A percentile compares a stretch with the other conserved stretches of the same genome.
These are phyloP conservation scores for Esox lucius DNA, from an alignment of 2,797 vertebrate species.

Conservation along the genomic window DNA sequence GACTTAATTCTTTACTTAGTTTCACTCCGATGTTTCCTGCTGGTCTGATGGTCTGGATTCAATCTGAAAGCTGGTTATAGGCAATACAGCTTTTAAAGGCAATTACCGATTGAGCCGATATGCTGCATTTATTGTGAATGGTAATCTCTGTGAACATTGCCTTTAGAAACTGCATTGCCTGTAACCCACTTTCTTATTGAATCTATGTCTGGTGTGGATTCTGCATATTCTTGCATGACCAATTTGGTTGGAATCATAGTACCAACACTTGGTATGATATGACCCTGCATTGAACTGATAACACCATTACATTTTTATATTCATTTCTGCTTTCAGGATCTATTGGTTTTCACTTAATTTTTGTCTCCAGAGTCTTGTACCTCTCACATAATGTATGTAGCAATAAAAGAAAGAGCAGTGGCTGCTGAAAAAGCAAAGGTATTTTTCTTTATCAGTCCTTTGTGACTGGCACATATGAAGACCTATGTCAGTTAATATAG, in stretches of 20 bases:
- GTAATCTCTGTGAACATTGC: too few species aligned
- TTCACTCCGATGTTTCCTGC: conserved; percentile 6
- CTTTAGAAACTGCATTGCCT: too few species aligned
- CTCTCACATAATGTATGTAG: conserved; percentile 52
- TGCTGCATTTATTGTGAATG: too few species aligned
- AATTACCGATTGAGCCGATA: too few species aligned
- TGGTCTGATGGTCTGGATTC: conserved; percentile 1
- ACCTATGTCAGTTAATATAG: conserved; percentile 77
- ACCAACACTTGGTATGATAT: conserved; percentile 8
- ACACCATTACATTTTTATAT: conserved; percentile 36
- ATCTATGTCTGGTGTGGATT: conserved; percentile 14
- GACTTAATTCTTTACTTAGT: conserved; percentile 1
- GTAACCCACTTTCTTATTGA: too few species aligned
- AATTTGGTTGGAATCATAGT: conserved; percentile 18
- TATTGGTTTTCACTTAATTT: conserved; percentile 45
- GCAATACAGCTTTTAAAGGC: too few species aligned
- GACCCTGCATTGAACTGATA: conserved; percentile 57
- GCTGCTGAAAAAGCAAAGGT: conserved; percentile 47
- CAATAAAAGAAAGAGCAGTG: conserved; percentile 56
- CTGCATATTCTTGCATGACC: conserved; percentile 12
- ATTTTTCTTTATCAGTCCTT: conserved; percentile 71
- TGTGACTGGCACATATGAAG: conserved; percentile 75
- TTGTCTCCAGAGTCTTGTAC: conserved; percentile 37
- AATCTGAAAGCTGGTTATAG: too few species aligned
- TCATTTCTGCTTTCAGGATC: conserved; percentile 36